Conservation (phyloP, 2,113 vertebrate species). For the Percina caprodes region DNA sequence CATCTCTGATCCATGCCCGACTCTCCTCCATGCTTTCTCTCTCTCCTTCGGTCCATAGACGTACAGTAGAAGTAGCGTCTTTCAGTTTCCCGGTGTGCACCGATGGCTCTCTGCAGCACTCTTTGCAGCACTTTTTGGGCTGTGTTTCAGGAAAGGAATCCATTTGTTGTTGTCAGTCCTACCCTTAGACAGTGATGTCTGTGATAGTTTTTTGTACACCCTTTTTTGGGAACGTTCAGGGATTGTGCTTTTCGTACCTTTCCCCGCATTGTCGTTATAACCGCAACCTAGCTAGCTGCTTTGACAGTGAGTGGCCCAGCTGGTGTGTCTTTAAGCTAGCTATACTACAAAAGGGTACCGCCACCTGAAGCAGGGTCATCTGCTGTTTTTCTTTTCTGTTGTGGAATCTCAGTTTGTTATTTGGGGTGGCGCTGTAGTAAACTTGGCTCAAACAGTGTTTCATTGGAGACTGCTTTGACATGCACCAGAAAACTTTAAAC, state of each 20-base stretch:
- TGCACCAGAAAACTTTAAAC: background rate
- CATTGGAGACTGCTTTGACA: background rate
- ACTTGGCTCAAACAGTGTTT: conserved; percentile 17
- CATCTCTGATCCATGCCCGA: conserved; percentile 57
- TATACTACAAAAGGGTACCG: conserved; percentile 37
- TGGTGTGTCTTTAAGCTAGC: conserved; percentile 53
- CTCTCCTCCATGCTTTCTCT: conserved; percentile 41
- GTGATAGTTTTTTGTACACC: conserved; percentile 61
- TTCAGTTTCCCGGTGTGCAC: conserved; percentile 28
- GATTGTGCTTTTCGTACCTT: conserved; percentile 56
- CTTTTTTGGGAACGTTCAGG: conserved; percentile 69
- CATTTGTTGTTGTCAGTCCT: conserved; percentile 53
- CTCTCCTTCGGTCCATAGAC: conserved; percentile 42
- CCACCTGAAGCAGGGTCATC: conserved; percentile 49
- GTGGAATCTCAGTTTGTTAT: background rate
- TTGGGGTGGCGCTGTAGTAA: background rate
- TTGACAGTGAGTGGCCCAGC: conserved; percentile 26
- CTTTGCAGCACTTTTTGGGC: conserved; percentile 4
- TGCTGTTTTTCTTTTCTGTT: background rate
- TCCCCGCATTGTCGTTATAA: conserved; percentile 39
- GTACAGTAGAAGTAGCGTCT: conserved; percentile 59
- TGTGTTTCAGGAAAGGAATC: conserved; percentile 40
- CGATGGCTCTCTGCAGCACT: conserved; percentile 26
- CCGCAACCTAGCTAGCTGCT: conserved; percentile 44
- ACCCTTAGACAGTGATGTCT: conserved; percentile 54